Percentiles rank a stretch among this genome's conserved stretches.
Evolutionary conservation across 1,140 invertebrate species (phyloP).

Genomic region (Saccostrea echinata): DNA sequence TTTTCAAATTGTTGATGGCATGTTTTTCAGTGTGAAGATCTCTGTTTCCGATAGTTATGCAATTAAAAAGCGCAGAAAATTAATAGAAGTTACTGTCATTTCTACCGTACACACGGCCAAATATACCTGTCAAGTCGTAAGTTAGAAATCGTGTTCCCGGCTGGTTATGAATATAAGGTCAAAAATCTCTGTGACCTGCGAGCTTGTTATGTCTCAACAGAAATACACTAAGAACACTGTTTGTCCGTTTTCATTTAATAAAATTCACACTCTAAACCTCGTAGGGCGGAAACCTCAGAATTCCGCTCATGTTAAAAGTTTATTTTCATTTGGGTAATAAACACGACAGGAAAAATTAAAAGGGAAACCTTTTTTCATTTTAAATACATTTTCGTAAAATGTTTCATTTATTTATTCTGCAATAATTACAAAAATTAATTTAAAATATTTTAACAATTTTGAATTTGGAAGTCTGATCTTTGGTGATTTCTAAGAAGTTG

Average conservation of each 20-base stretch:
- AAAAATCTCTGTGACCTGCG: background rate
- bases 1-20: background rate
- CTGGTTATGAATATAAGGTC: background rate
- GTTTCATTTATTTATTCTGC: too few species aligned
- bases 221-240: background rate
- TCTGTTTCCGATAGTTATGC: background rate
- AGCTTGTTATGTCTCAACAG: constrained; percentile 12
- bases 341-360: background rate
- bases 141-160: constrained; percentile 12
- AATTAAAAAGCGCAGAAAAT: constrained; percentile 3
- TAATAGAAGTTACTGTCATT: constrained; percentile 6
- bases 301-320: background rate
- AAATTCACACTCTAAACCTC: background rate
- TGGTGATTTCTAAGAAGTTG: background rate
- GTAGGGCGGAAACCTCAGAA: background rate
- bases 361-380: too few species aligned
- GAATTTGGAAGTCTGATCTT: too few species aligned
- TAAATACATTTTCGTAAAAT: too few species aligned
- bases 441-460: too few species aligned
- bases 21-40: background rate
- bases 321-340: background rate
- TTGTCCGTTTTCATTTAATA: background rate
- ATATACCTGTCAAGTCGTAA: constrained; percentile 15
- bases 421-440: too few species aligned
- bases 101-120: background rate